Conservation (phyloP, 2,797 vertebrate genomes). For the Craterocephalus amniculus region DNA sequence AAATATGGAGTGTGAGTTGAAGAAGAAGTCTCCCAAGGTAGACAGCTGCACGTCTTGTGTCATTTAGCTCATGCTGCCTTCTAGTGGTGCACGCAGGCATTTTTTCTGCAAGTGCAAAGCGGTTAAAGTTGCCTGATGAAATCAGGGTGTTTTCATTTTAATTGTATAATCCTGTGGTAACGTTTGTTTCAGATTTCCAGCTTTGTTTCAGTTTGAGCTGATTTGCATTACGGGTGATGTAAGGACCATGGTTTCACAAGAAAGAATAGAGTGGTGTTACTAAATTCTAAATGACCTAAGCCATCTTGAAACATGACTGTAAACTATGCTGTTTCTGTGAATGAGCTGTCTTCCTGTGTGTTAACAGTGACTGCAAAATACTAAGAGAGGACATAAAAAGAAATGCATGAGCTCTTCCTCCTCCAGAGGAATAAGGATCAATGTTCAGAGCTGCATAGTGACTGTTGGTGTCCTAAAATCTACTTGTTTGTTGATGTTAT, state of each 20-base stretch:
- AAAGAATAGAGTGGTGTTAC: background rate
- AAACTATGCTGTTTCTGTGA: background rate
- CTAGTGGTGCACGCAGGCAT: constrained; percentile 50
- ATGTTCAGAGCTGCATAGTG: background rate
- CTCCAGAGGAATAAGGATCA: background rate
- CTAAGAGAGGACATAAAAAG: background rate
- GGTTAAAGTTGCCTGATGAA: background rate
- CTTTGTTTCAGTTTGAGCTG: background rate
- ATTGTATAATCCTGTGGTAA: background rate
- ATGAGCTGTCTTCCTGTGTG: background rate
- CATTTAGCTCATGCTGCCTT: constrained; percentile 58
- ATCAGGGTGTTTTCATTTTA: background rate
- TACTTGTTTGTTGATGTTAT: background rate
- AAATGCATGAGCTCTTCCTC: background rate
- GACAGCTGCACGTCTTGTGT: constrained; percentile 12
- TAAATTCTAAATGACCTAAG: background rate
- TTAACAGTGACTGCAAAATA: background rate
- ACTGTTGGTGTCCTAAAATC: background rate
- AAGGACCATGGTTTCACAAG: background rate
- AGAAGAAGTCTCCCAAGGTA: constrained; percentile 3
- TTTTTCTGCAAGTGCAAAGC: background rate
- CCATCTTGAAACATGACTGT: background rate
- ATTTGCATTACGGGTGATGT: background rate
- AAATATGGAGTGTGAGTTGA: constrained; percentile 39
- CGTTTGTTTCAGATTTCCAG: background rate